Evolutionary conservation across 2,113 vertebrate species (phyloP).

Genomic region (Ia io): DNA sequence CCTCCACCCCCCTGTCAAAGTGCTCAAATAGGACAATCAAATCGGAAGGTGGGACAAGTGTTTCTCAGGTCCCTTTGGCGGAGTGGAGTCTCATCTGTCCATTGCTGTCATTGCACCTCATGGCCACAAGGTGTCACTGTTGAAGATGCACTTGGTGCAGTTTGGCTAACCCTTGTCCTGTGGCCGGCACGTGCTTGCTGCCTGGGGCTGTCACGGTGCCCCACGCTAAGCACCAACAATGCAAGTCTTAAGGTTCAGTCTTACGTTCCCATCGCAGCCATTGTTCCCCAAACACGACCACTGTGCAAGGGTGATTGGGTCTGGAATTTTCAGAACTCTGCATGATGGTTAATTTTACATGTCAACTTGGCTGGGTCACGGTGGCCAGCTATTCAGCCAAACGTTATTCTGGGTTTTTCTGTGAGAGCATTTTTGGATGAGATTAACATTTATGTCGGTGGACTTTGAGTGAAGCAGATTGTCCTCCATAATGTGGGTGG

Average conservation of each 20-base stretch:
- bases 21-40: fast-evolving
- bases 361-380: not conserved
- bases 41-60: fast-evolving
- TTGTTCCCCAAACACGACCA: not conserved
- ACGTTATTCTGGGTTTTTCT: not conserved
- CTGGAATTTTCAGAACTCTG: not conserved
- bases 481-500: not conserved
- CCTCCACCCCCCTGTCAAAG: fast-evolving
- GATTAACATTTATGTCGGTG: not conserved
- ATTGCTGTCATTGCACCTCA: not conserved
- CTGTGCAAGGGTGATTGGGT: not conserved
- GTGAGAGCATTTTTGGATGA: not conserved
- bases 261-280: not conserved
- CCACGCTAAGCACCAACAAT: not conserved
- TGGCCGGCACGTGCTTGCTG: fast-evolving
- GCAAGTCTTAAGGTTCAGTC: not conserved
- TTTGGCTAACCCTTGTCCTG: not conserved
- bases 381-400: not conserved
- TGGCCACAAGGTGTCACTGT: not conserved
- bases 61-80: not conserved
- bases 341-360: not conserved
- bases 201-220: fast-evolving
- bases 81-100: too few species aligned
- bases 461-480: not conserved
- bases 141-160: not conserved